Percentiles rank a stretch among this genome's conserved stretches.
phyloP scores from a whole-genome alignment of 2,113 vertebrate genomes.

The Tor tambroides region DNA sequence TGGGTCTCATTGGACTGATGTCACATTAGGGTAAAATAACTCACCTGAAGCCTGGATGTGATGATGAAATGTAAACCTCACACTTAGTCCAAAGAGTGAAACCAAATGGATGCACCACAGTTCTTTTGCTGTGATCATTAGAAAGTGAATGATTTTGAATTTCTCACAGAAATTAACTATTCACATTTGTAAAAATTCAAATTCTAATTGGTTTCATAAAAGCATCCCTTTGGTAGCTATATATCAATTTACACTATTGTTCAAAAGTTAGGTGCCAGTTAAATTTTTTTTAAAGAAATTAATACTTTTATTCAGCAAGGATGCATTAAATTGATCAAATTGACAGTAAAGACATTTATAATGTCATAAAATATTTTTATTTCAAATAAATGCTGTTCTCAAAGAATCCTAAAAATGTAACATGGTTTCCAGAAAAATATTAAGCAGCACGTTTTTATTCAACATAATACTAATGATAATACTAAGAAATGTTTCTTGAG shows the following conservation, averaged over 20 bases:
- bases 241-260: no score
- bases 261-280: no score
- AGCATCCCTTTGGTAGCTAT: no score
- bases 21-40: conserved; percentile 30
- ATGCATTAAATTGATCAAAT: neutral
- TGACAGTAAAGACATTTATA: neutral
- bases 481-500: no score
- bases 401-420: neutral
- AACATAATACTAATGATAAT: neutral
- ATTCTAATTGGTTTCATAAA: no score
- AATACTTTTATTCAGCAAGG: neutral
- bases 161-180: neutral
- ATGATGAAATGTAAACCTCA: conserved; percentile 13
- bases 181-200: no score
- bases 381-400: neutral
- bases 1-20: conserved; percentile 7
- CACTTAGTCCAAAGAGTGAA: conserved; percentile 5
- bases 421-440: neutral
- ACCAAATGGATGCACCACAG: neutral
- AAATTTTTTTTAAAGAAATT: no score
- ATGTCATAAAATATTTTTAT: neutral
- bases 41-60: conserved; percentile 11
- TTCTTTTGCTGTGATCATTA: neutral
- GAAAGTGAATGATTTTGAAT: neutral
- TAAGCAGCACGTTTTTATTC: neutral